These are phyloP conservation scores for Schizaphis graminum DNA, from an alignment of 2,888 invertebrate species.

Conservation along the genomic window DNA sequence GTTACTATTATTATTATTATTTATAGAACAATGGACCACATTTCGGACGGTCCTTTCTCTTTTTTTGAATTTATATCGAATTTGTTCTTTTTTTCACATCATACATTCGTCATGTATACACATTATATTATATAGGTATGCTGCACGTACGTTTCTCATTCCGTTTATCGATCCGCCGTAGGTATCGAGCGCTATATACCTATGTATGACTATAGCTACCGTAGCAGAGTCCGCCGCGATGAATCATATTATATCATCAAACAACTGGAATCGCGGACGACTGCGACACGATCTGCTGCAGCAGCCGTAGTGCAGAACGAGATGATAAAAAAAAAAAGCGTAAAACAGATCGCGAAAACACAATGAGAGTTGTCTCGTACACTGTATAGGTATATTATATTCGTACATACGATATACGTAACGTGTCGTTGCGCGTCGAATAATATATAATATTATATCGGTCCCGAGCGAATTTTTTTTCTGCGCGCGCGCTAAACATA, in stretches of 20 bases:
- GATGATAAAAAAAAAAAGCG: background rate
- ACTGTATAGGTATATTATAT: background rate
- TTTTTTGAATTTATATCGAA: constrained; percentile 46
- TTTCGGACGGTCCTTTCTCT: constrained; percentile 61
- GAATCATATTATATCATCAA: constrained; percentile 3
- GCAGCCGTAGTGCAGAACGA: background rate
- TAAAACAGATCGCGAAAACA: background rate
- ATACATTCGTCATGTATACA: too few species aligned
- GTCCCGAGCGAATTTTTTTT: background rate
- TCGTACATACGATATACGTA: background rate
- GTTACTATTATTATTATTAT: constrained; percentile 15
- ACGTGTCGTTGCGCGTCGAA: background rate
- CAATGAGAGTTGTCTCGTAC: background rate
- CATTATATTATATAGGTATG: background rate
- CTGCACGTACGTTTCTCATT: background rate
- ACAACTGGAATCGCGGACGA: background rate
- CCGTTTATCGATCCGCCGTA: background rate
- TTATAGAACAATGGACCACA: constrained; percentile 58
- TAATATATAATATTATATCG: background rate
- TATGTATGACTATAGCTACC: background rate
- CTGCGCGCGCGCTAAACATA: background rate
- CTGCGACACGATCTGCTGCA: background rate
- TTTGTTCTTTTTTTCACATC: background rate
- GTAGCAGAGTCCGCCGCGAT: background rate
- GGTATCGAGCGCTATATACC: background rate